phyloP scores from a whole-genome alignment of 2,888 invertebrate genomes.

The Hyposoter didymator region DNA sequence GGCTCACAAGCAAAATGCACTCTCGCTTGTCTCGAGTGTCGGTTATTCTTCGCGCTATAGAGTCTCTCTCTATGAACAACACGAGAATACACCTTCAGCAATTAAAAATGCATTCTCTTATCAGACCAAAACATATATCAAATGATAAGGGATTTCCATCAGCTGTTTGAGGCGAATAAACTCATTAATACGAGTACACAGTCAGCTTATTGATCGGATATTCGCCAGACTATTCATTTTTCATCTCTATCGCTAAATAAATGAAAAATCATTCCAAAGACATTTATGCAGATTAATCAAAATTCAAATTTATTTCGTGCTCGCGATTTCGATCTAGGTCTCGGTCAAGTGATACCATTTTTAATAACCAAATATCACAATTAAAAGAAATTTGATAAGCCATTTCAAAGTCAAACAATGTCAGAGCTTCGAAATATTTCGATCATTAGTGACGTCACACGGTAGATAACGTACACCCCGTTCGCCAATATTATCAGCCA shows the following conservation, averaged over 20 bases:
- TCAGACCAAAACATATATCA: slow-evolving; percentile 9
- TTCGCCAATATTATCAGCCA: neutral
- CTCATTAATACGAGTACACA: neutral
- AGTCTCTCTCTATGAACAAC: neutral
- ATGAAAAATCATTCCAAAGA: neutral
- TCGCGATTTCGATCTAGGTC: neutral
- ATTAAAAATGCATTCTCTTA: slow-evolving; percentile 4
- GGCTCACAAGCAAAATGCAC: slow-evolving; percentile 20
- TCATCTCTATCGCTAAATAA: neutral
- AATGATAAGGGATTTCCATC: slow-evolving; percentile 20
- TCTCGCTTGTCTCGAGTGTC: slow-evolving; percentile 23
- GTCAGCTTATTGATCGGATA: neutral
- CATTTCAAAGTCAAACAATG: neutral
- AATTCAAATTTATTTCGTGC: neutral
- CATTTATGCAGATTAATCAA: neutral
- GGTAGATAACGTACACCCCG: neutral
- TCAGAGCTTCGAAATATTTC: neutral
- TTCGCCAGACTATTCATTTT: neutral
- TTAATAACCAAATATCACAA: neutral
- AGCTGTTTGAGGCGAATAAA: slow-evolving; percentile 6
- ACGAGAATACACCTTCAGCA: neutral
- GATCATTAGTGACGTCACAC: neutral
- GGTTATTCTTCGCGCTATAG: slow-evolving; percentile 6
- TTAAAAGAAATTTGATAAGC: neutral
- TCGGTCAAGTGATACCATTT: neutral